Conservation (phyloP, 2,888 invertebrate genomes). For the Seladonia tumulorum region DNA sequence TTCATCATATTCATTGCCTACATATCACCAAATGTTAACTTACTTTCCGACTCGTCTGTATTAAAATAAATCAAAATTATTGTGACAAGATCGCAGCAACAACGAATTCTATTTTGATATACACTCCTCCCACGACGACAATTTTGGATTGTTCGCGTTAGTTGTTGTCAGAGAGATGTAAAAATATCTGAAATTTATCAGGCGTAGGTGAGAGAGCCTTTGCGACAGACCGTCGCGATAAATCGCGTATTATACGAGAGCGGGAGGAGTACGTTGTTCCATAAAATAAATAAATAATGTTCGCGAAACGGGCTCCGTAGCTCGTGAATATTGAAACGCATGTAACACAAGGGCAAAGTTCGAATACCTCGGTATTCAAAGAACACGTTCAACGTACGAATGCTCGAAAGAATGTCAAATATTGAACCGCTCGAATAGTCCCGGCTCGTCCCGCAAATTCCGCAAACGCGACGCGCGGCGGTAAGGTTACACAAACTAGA, state of each 20-base stretch:
- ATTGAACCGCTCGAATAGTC: slow-evolving; percentile 1
- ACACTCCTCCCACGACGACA: not conserved
- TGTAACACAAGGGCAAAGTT: not conserved
- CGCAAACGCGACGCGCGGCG: not conserved
- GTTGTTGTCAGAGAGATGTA: not conserved
- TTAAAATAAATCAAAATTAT: not conserved
- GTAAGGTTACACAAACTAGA: slow-evolving; percentile 7
- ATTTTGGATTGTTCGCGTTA: not conserved
- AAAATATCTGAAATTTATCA: not conserved
- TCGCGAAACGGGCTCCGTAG: not conserved
- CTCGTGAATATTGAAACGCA: not conserved
- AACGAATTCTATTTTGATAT: no score
- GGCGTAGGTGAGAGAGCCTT: not conserved
- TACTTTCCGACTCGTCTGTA: no score
- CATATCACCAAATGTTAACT: no score
- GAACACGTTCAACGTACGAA: not conserved
- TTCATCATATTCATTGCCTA: no score
- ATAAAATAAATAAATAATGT: slow-evolving; percentile 3
- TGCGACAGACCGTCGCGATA: slow-evolving; percentile 1
- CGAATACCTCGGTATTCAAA: not conserved
- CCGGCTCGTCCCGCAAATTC: slow-evolving; percentile 4
- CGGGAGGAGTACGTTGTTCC: not conserved
- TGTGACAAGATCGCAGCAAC: not conserved
- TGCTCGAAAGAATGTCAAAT: slow-evolving; percentile 12
- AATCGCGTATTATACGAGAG: not conserved